Percentiles rank a stretch among this genome's conserved stretches.
phyloP scores from a whole-genome alignment of 1,140 invertebrate genomes.

The Ectropis grisescens region DNA sequence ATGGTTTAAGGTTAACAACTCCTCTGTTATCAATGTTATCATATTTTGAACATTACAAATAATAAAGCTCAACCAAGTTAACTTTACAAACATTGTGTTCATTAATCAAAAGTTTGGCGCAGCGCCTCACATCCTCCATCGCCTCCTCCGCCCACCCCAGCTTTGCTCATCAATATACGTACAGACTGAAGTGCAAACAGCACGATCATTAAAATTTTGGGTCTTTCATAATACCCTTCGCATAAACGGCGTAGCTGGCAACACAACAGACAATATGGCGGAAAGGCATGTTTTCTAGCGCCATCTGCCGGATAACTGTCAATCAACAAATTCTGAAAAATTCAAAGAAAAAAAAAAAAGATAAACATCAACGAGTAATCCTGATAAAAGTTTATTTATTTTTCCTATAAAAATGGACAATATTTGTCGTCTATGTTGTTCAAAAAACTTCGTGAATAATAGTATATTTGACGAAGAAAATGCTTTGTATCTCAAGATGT shows the following conservation, averaged over 20 bases:
- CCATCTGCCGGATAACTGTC: conserved; percentile 29
- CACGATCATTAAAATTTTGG: no score
- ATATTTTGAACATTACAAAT: no score
- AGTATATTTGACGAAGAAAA: conserved; percentile 61
- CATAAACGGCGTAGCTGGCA: conserved; percentile 19
- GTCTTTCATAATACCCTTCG: conserved; percentile 35
- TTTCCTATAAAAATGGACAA: conserved; percentile 45
- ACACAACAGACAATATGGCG: conserved; percentile 52
- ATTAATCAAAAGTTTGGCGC: conserved; percentile 69
- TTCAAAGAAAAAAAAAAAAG: no score
- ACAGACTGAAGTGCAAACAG: no score
- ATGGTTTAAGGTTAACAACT: no score
- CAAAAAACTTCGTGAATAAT: conserved; percentile 50
- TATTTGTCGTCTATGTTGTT: conserved; percentile 60
- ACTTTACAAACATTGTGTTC: conserved; percentile 62
- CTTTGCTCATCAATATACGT: conserved; percentile 12
- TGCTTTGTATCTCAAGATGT: conserved; percentile 60
- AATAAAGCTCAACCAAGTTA: conserved; percentile 57
- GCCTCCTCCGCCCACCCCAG: conserved; percentile 50
- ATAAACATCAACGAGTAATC: conserved; percentile 32
- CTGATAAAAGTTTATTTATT: conserved; percentile 21
- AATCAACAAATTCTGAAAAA: no score
- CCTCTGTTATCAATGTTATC: no score
- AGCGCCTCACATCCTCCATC: conserved; percentile 34
- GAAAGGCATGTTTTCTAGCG: conserved; percentile 51